A percentile compares a stretch with the other conserved stretches of the same genome.
Conservation (phyloP, 2,797 vertebrate species). For the Paramormyrops hopkinsi region DNA sequence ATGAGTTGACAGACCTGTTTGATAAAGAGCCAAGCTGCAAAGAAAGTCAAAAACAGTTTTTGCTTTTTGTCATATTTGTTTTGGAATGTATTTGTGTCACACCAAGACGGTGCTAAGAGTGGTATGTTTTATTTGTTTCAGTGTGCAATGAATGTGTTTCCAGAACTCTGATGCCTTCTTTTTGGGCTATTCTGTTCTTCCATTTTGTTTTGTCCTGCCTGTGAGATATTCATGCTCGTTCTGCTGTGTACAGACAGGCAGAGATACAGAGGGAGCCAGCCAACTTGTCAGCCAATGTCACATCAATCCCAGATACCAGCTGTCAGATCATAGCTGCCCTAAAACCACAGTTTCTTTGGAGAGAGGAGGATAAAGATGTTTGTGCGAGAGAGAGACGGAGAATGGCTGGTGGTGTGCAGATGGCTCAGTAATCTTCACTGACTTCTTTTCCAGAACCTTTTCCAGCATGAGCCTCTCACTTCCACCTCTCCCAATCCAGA, state of each 20-base stretch:
- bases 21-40: neutral
- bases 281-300: neutral
- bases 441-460: neutral
- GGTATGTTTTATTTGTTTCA: neutral
- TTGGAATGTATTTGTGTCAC: neutral
- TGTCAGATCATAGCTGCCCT: neutral
- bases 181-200: neutral
- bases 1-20: neutral
- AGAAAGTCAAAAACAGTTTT: neutral
- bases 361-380: neutral
- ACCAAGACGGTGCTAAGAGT: neutral
- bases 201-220: neutral
- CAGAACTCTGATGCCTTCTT: neutral
- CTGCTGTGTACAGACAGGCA: neutral
- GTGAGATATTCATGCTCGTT: neutral
- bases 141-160: neutral
- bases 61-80: neutral
- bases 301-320: neutral
- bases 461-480: neutral
- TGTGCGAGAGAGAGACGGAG: neutral
- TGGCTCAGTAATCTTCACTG: neutral
- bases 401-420: neutral
- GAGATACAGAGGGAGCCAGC: neutral
- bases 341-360: neutral
- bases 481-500: neutral